Conservation (phyloP, 1,140 invertebrate genomes). For the Araneus ventricosus region DNA sequence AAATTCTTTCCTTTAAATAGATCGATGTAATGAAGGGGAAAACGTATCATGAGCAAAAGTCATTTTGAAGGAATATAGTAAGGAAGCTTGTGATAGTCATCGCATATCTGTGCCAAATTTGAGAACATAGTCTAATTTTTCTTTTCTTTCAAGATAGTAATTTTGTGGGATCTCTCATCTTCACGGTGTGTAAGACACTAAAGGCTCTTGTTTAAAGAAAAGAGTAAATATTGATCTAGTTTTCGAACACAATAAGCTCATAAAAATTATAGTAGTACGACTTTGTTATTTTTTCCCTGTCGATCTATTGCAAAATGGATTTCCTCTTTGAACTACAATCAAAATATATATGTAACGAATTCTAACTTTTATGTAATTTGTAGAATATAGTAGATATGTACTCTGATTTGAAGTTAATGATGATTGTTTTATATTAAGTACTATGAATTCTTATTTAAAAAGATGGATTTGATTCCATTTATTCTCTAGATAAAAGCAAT, state of each 20-base stretch:
- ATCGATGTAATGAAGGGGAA: background rate
- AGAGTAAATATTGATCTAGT: background rate
- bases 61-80: background rate
- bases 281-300: no score
- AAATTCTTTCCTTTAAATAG: background rate
- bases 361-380: no score
- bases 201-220: background rate
- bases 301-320: no score
- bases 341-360: no score
- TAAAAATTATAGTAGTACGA: background rate
- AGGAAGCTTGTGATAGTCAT: background rate
- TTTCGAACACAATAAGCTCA: background rate
- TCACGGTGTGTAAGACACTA: background rate
- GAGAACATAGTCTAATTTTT: background rate
- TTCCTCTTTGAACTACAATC: no score
- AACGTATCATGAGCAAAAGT: background rate
- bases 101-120: background rate
- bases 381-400: no score
- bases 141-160: background rate
- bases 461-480: no score
- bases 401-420: no score
- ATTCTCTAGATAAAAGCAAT: no score
- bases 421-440: no score
- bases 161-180: background rate
- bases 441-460: no score